Evolutionary conservation across 35 echinoderm and acorn worm species (phyloP).

Genomic region (Amphiura filiformis): DNA sequence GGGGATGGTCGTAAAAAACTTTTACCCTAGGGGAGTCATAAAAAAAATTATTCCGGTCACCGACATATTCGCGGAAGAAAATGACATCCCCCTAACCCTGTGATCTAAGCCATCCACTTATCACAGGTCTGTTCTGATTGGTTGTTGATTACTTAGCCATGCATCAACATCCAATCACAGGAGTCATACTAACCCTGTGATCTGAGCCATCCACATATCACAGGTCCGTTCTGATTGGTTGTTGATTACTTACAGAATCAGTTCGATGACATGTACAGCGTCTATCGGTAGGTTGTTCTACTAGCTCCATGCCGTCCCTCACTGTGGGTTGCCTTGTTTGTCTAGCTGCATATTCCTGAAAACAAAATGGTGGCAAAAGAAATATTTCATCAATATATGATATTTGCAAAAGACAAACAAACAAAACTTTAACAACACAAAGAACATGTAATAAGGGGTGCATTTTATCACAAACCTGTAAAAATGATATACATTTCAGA

Average conservation of each 20-base stretch:
- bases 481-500: not conserved
- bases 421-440: not conserved
- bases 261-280: conserved; percentile 48
- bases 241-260: conserved; percentile 14
- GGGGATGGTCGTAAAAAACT: no score
- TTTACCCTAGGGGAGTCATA: no score
- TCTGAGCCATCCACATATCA: no score
- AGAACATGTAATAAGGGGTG: not conserved
- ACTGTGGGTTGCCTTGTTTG: conserved; percentile 61
- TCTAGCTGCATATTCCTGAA: conserved; percentile 87
- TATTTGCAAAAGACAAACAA: not conserved
- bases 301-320: conserved; percentile 91
- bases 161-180: not conserved
- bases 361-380: not conserved
- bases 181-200: not conserved
- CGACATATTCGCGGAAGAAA: no score
- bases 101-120: no score
- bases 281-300: conserved; percentile 67
- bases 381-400: not conserved
- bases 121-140: not conserved
- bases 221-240: no score
- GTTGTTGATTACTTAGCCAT: not conserved
- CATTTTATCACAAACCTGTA: not conserved
- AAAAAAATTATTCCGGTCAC: no score
- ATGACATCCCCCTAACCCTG: no score